A percentile compares a stretch with the other conserved stretches of the same genome.
Conservation (phyloP, 2,113 vertebrate genomes). For the Heterochromis multidens region DNA sequence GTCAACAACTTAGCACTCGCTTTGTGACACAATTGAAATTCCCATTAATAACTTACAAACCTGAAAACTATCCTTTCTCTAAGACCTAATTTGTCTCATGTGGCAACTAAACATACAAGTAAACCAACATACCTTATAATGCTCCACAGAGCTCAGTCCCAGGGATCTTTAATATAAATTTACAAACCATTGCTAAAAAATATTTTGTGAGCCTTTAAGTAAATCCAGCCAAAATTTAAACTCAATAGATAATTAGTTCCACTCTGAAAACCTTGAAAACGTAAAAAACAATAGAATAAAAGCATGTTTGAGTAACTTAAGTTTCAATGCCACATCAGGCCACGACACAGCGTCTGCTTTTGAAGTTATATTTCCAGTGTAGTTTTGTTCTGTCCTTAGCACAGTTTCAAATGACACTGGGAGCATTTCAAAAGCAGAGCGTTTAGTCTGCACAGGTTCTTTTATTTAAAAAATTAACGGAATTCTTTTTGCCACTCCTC, state of each 20-base stretch:
- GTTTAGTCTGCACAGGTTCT: background rate
- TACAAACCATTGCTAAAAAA: background rate
- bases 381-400: background rate
- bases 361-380: background rate
- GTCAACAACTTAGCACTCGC: background rate
- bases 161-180: background rate
- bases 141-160: background rate
- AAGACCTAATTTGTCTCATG: background rate
- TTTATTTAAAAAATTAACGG: background rate
- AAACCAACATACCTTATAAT: background rate
- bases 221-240: background rate
- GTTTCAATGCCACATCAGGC: background rate
- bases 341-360: background rate
- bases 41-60: background rate
- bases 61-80: background rate
- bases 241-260: background rate
- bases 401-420: background rate
- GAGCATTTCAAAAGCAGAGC: background rate
- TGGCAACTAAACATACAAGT: background rate
- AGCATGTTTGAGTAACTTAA: background rate
- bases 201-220: background rate
- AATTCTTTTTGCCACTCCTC: background rate
- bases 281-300: background rate
- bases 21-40: background rate
- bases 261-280: background rate